Evolutionary conservation across 2,888 invertebrate species (phyloP).

Genomic region (Epistrophe grossulariae): DNA sequence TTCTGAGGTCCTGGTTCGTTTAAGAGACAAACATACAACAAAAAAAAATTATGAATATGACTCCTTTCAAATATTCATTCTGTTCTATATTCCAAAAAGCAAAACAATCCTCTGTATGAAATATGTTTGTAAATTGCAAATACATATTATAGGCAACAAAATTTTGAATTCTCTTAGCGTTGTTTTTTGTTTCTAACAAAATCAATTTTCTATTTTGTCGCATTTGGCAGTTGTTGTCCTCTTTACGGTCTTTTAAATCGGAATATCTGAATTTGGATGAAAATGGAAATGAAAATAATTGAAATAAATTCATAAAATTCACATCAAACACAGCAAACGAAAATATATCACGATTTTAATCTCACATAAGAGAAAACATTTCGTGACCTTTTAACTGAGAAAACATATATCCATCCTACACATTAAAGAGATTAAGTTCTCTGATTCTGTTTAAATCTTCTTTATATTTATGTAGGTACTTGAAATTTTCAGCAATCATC

Average conservation of each 20-base stretch:
- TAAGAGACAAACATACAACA: not conserved
- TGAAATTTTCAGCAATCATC: not conserved
- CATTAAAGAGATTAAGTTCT: not conserved
- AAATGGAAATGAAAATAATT: conserved; percentile 18
- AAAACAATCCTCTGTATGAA: not conserved
- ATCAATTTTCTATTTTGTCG: not conserved
- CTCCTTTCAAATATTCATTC: not conserved
- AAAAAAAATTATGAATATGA: not conserved
- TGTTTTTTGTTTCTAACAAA: not conserved
- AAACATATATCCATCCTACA: not conserved
- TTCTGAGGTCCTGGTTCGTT: not conserved
- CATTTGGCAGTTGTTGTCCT: not conserved
- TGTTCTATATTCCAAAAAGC: not conserved
- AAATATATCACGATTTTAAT: conserved; percentile 45
- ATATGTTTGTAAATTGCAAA: not conserved
- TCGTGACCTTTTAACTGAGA: conserved; percentile 36
- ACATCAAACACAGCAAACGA: conserved; percentile 10
- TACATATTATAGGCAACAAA: not conserved
- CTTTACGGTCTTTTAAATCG: not conserved
- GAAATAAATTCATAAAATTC: conserved; percentile 52
- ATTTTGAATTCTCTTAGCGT: conserved; percentile 12
- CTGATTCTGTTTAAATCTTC: conserved; percentile 1
- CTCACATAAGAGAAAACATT: conserved; percentile 44
- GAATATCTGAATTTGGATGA: conserved; percentile 9
- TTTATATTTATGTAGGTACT: not conserved